Conservation (phyloP, 2,888 invertebrate species). For the Malacosoma neustria region DNA sequence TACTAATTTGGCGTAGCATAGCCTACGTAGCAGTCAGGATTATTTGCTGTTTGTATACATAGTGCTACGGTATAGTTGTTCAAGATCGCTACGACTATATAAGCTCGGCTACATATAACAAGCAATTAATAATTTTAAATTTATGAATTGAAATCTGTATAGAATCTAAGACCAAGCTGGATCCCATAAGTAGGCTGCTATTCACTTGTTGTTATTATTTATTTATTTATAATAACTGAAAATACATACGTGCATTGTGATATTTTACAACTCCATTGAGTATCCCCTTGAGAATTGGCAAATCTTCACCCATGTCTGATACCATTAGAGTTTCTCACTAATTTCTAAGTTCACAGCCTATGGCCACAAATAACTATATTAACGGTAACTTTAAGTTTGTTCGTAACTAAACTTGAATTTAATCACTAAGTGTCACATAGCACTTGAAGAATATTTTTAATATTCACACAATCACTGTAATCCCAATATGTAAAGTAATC, state of each 20-base stretch:
- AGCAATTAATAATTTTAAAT: no score
- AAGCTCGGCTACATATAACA: no score
- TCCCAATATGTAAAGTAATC: slow-evolving; percentile 48
- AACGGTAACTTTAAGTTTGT: slow-evolving; percentile 58
- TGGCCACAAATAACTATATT: slow-evolving; percentile 56
- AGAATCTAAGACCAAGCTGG: no score
- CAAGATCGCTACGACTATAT: no score
- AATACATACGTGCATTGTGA: slow-evolving; percentile 94
- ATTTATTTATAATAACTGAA: slow-evolving; percentile 7
- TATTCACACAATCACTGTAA: slow-evolving; percentile 61
- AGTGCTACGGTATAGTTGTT: no score
- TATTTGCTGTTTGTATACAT: no score
- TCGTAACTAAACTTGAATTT: slow-evolving; percentile 36
- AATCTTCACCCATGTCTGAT: slow-evolving; percentile 88
- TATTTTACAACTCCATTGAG: slow-evolving; percentile 93
- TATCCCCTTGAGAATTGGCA: slow-evolving; percentile 93
- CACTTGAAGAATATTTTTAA: slow-evolving; percentile 27
- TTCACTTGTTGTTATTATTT: slow-evolving; percentile 11
- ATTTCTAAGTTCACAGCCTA: slow-evolving; percentile 67
- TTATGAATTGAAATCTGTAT: no score
- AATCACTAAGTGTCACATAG: slow-evolving; percentile 51
- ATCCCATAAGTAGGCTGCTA: slow-evolving; percentile 23
- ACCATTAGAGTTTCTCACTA: slow-evolving; percentile 65
- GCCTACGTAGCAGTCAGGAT: no score
- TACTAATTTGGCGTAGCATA: no score